phyloP scores from a whole-genome alignment of 2,888 invertebrate species.

The Acutogordius australiensis region DNA sequence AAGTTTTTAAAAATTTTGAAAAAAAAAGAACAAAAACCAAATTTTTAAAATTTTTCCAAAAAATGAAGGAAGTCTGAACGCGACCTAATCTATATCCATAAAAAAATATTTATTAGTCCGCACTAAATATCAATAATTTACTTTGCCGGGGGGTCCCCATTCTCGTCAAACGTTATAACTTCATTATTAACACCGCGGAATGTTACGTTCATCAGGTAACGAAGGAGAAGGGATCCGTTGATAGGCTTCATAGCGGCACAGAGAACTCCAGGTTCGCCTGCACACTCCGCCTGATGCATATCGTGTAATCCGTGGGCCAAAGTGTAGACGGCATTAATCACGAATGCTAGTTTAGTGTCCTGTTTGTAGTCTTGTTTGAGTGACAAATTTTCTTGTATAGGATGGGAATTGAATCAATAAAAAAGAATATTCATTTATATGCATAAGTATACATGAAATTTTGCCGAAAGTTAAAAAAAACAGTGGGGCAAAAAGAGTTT shows the following conservation, averaged over 20 bases:
- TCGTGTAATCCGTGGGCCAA: slow-evolving; percentile 42
- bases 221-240: slow-evolving; percentile 37
- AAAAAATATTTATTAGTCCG: too few species aligned
- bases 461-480: background rate
- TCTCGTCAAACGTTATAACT: slow-evolving; percentile 39
- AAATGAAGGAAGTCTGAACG: too few species aligned
- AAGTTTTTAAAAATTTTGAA: too few species aligned
- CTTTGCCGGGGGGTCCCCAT: slow-evolving; percentile 48
- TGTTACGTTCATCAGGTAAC: slow-evolving; percentile 39
- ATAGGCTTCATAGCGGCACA: slow-evolving; percentile 39
- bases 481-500: background rate
- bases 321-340: slow-evolving; percentile 44
- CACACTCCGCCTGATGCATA: slow-evolving; percentile 37
- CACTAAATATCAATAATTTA: too few species aligned
- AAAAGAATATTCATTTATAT: too few species aligned
- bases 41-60: too few species aligned
- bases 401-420: background rate
- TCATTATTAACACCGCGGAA: slow-evolving; percentile 35
- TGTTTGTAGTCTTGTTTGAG: slow-evolving; percentile 30
- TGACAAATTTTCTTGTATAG: background rate
- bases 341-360: slow-evolving; percentile 48
- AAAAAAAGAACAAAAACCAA: too few species aligned
- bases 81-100: too few species aligned
- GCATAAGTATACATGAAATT: too few species aligned
- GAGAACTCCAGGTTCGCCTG: slow-evolving; percentile 23